These are phyloP conservation scores for Molorchus minor DNA, from an alignment of 2,888 invertebrate genomes.

Conservation along the genomic window DNA sequence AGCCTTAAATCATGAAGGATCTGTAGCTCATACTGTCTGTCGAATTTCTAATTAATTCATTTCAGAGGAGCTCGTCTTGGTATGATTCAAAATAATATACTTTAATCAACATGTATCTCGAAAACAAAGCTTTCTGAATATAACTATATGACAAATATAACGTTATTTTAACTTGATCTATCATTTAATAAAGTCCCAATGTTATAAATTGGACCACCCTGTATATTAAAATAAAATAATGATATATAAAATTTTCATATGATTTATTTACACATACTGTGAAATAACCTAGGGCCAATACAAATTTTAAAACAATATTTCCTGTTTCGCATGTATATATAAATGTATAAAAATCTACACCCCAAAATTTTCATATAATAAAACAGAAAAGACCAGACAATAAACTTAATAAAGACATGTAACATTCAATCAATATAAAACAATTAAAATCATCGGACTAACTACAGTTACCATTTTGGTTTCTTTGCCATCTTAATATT, in stretches of 20 bases:
- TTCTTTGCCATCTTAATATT: background rate
- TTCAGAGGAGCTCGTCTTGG: too few species aligned
- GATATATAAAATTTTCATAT: constrained; percentile 31
- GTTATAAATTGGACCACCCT: background rate
- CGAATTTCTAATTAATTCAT: too few species aligned
- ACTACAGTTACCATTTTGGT: too few species aligned
- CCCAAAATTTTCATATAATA: constrained; percentile 35
- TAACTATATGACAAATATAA: background rate
- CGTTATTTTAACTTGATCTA: background rate
- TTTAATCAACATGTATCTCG: too few species aligned
- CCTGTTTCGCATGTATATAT: constrained; percentile 42
- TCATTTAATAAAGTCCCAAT: background rate
- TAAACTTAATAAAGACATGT: constrained; percentile 13
- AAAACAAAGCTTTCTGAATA: background rate
- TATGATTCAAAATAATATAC: too few species aligned
- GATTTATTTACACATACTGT: constrained; percentile 42
- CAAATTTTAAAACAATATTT: constrained; percentile 33
- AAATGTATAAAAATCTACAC: constrained; percentile 49
- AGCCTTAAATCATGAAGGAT: too few species aligned
- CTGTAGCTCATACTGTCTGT: too few species aligned
- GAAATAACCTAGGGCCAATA: constrained; percentile 34
- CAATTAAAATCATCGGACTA: constrained; percentile 38
- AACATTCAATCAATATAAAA: constrained; percentile 22
- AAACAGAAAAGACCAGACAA: constrained; percentile 13
- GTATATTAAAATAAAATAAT: constrained; percentile 14